Evolutionary conservation across 2,888 invertebrate species (phyloP).

Genomic region (Temnothorax ravouxi): DNA sequence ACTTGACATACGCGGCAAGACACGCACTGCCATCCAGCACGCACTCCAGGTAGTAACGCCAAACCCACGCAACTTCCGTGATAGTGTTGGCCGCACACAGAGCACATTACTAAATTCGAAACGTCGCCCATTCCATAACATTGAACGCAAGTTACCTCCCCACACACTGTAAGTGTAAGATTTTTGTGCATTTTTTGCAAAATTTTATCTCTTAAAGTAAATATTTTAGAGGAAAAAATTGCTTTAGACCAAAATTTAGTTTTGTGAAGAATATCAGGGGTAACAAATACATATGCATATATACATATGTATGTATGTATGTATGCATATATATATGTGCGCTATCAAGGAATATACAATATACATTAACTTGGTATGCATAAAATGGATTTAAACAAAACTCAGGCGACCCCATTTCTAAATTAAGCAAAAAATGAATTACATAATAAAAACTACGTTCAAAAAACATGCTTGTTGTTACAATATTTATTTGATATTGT

Average conservation of each 20-base stretch:
- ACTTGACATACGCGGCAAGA: constrained; percentile 97
- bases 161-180: constrained; percentile 88
- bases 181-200: not conserved
- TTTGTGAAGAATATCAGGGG: not conserved
- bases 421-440: not conserved
- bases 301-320: not conserved
- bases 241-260: not conserved
- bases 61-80: constrained; percentile 97
- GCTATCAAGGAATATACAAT: not conserved
- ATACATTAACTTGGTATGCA: not conserved
- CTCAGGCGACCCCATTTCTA: not conserved
- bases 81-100: constrained; percentile 96
- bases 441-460: not conserved
- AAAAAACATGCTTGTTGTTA: not conserved
- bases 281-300: not conserved
- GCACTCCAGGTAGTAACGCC: constrained; percentile 92
- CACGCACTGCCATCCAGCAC: constrained; percentile 98
- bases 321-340: not conserved
- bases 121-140: constrained; percentile 95
- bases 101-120: constrained; percentile 96
- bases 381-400: not conserved
- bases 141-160: constrained; percentile 93
- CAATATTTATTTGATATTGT: not conserved
- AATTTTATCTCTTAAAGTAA: not conserved
- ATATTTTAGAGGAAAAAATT: not conserved